Base-by-base conservation (phyloP, 1,140 invertebrate species). In the Hyposmocoma kahamanoa region DNA sequence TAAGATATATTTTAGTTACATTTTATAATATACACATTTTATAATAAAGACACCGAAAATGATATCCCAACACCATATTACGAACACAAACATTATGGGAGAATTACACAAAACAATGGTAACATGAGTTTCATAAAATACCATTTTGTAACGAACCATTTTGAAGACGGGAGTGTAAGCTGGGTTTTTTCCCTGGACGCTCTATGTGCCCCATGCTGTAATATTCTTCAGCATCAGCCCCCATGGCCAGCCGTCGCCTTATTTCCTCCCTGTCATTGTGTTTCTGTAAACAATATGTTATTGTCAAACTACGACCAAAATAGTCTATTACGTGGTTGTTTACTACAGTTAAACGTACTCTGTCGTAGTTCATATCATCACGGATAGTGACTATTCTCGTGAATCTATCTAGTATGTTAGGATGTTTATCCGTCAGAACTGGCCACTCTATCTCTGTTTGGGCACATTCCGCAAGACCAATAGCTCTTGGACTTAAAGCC, bases 241-340 rank as follows among this genome's bases (percentile, higher is more conserved):
- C 95, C 92, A 96, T 95, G 0, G 96, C 96, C 62, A 97, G 82
- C 53, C 95, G 89, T 65, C 93, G 90, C 47, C 96, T 90, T 59
- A 98, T 97, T 86, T 97, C 95, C 81, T 97, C 96, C 51, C 96
- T 89, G 74, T 97, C 96, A 91, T 95, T 96, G 65, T 93, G 90
- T 73, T 93, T 91, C 94, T 95, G 87, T 41, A 90, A 90, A 36
- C 13, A 5, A 36, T 2, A 15, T n/a, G n/a, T n/a, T n/a, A n/a
- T n/a, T n/a, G n/a, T n/a, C n/a, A n/a, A n/a, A n/a, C n/a, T n/a
- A n/a, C n/a, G n/a, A 17, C 1, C 3, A 36, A 1, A 3, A 17
- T 1, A 36, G n/a, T 5, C 2, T 17, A n/a, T n/a, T n/a, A 26
- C 5, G 24, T 26, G 11, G 5, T 26, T 26, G 24, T 26, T 11